Conservation (phyloP, 2,113 vertebrate genomes). For the Spea bombifrons region DNA sequence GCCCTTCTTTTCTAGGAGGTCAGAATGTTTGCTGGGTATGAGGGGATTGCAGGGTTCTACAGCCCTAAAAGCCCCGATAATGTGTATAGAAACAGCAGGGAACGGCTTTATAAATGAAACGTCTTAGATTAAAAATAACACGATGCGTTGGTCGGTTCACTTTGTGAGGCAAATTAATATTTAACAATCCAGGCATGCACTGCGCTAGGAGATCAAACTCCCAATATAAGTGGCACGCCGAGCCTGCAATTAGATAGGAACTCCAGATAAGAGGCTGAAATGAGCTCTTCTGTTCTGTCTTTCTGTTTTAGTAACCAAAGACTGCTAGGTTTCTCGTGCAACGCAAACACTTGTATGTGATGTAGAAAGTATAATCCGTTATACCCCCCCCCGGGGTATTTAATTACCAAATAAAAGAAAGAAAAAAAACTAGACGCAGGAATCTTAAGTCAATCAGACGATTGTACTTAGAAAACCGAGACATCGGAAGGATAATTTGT, state of each 20-base stretch:
- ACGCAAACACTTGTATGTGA: slow-evolving; percentile 1
- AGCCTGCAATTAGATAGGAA: slow-evolving; percentile 10
- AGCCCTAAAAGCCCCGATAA: too few relatives aligned
- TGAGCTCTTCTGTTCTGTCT: not conserved
- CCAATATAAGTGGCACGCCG: not conserved
- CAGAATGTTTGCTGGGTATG: too few relatives aligned
- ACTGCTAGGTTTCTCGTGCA: not conserved
- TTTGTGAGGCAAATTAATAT: not conserved
- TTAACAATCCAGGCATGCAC: not conserved
- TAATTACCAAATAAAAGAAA: not conserved
- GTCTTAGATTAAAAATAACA: too few relatives aligned
- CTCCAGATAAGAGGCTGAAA: not conserved
- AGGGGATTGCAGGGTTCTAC: too few relatives aligned
- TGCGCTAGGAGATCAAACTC: not conserved
- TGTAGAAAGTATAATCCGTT: not conserved
- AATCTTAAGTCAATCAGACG: not conserved
- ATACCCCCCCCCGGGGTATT: not conserved
- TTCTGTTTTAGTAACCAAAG: not conserved
- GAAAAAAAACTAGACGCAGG: not conserved
- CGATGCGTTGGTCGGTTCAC: too few relatives aligned
- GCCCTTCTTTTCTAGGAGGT: too few relatives aligned
- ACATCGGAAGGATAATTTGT: not conserved
- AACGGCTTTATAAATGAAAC: too few relatives aligned
- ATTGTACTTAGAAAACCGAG: not conserved
- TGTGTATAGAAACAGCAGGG: too few relatives aligned